These are phyloP conservation scores for Criorhina ranunculi DNA, from an alignment of 2,888 invertebrate species.

Conservation along the genomic window DNA sequence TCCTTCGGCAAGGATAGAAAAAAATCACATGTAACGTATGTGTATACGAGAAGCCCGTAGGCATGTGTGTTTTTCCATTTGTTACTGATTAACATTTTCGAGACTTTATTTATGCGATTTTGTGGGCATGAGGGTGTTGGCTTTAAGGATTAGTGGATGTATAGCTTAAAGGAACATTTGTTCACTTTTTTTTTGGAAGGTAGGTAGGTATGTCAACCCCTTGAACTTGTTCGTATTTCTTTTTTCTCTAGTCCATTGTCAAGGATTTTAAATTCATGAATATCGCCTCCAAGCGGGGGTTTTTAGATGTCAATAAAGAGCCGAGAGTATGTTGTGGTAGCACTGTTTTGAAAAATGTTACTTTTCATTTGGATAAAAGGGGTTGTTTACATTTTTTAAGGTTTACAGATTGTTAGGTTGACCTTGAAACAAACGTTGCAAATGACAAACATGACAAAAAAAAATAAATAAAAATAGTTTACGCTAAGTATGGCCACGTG, in stretches of 20 bases:
- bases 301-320: neutral
- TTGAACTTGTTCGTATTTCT: neutral
- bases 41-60: conserved; percentile 26
- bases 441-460: too few species aligned
- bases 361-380: too few species aligned
- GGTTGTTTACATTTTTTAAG: too few species aligned
- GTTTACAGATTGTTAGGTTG: too few species aligned
- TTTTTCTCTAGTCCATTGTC: neutral
- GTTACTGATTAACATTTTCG: conserved; percentile 46
- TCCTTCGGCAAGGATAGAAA: conserved; percentile 35
- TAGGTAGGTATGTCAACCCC: neutral
- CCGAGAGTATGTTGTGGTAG: too few species aligned
- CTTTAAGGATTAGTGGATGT: conserved; percentile 39
- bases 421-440: too few species aligned
- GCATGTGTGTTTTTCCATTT: conserved; percentile 2
- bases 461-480: neutral
- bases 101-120: conserved; percentile 48
- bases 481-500: conserved; percentile 1
- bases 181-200: conserved; percentile 33
- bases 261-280: conserved; percentile 25
- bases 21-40: neutral
- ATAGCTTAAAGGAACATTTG: conserved; percentile 37
- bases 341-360: too few species aligned
- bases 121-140: conserved; percentile 28
- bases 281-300: neutral